Conservation (phyloP, 1,140 invertebrate genomes). For the Colletes gigas region DNA sequence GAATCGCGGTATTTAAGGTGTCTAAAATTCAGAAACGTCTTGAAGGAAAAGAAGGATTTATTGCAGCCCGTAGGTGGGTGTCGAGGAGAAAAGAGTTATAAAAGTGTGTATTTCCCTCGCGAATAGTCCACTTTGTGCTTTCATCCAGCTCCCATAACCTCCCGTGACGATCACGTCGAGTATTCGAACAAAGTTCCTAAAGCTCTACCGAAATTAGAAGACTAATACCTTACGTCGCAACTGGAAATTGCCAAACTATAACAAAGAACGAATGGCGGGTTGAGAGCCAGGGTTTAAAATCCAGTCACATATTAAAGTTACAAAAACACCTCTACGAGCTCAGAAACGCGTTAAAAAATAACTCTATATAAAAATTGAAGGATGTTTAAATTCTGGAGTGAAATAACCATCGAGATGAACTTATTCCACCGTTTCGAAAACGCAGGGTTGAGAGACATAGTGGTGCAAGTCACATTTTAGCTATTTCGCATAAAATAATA, state of each 20-base stretch:
- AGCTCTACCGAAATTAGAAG: conserved; percentile 34
- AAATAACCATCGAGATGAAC: no score
- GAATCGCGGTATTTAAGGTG: conserved; percentile 60
- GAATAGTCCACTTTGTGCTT: conserved; percentile 50
- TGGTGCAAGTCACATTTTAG: no score
- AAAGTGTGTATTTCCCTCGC: conserved; percentile 60
- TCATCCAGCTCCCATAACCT: conserved; percentile 28
- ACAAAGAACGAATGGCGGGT: no score
- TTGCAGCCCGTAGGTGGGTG: conserved; percentile 15
- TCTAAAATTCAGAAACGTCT: conserved; percentile 63
- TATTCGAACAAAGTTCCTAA: conserved; percentile 42
- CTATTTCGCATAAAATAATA: no score
- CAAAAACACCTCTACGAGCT: no score
- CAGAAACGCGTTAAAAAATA: no score
- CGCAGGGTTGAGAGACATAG: no score
- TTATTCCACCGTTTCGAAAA: no score
- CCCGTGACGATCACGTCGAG: conserved; percentile 23
- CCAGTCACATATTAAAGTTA: no score
- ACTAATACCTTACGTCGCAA: background rate
- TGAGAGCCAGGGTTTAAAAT: no score
- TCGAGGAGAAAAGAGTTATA: conserved; percentile 53
- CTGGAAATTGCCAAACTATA: background rate
- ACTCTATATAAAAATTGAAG: no score
- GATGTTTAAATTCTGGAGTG: no score
- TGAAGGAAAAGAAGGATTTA: conserved; percentile 51